Evolutionary conservation across 1,140 invertebrate genomes (phyloP).

Genomic region (Dinoponera quadriceps): DNA sequence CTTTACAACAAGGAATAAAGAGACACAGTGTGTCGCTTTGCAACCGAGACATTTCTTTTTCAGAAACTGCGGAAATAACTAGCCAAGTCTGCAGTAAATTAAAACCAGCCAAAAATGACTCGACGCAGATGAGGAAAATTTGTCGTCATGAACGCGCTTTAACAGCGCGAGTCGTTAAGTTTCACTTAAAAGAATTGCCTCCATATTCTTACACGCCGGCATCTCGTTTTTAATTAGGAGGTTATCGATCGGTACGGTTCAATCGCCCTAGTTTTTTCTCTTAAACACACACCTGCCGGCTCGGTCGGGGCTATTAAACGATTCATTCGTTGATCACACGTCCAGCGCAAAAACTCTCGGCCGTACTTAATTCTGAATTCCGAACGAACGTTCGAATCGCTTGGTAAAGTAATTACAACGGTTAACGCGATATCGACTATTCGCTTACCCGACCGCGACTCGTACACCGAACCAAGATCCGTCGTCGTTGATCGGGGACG

Average conservation of each 20-base stretch:
- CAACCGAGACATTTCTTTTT: no score
- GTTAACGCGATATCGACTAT: constrained; percentile 63
- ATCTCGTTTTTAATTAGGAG: constrained; percentile 64
- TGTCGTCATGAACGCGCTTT: background rate
- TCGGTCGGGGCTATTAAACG: constrained; percentile 63
- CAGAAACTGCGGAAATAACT: background rate
- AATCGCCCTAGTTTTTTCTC: constrained; percentile 62
- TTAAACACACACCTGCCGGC: constrained; percentile 12
- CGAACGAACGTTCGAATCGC: constrained; percentile 44
- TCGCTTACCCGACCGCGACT: constrained; percentile 20
- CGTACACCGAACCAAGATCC: background rate
- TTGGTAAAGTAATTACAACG: constrained; percentile 65
- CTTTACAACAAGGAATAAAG: no score
- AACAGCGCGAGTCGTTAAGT: background rate
- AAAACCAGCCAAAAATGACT: no score
- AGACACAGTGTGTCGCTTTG: no score
- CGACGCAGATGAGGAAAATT: background rate
- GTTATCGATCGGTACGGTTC: constrained; percentile 52
- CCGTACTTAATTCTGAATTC: constrained; percentile 50
- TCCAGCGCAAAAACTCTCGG: constrained; percentile 64
- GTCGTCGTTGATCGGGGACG: constrained; percentile 5
- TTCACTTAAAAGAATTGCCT: constrained; percentile 10
- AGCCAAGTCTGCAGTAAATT: no score
- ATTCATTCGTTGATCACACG: constrained; percentile 59
- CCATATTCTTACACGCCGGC: background rate